A percentile compares a stretch with the other conserved stretches of the same genome.
Conservation (phyloP, 2,888 invertebrate genomes). For the Theodoxus fluviatilis region DNA sequence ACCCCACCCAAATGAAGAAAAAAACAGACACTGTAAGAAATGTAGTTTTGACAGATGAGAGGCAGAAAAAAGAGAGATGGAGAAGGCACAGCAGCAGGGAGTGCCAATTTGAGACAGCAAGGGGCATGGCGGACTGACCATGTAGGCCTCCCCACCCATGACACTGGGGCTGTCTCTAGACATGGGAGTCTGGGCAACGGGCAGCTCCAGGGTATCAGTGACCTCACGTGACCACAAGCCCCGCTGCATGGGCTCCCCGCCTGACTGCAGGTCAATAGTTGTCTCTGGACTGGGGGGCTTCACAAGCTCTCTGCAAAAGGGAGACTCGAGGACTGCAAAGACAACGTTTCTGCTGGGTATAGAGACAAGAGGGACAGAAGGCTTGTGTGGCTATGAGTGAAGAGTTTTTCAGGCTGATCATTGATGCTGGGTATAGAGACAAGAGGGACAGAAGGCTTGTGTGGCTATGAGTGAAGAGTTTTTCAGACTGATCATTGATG, state of each 20-base stretch:
- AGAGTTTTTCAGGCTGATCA: too few relatives aligned
- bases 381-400: too few relatives aligned
- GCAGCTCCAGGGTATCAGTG: slow-evolving; percentile 19
- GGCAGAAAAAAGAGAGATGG: background rate
- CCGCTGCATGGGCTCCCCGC: slow-evolving; percentile 19
- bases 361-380: too few relatives aligned
- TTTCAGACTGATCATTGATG: too few relatives aligned
- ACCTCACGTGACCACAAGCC: slow-evolving; percentile 22
- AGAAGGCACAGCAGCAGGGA: background rate
- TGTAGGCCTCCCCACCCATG: slow-evolving; percentile 42
- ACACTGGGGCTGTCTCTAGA: slow-evolving; percentile 42
- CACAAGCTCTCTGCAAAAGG: slow-evolving; percentile 42
- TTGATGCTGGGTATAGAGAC: too few relatives aligned
- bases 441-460: too few relatives aligned
- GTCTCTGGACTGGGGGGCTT: slow-evolving; percentile 42
- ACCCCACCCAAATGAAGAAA: too few relatives aligned
- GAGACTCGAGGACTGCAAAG: background rate
- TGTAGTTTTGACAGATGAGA: background rate
- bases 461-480: too few relatives aligned
- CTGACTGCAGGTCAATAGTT: slow-evolving; percentile 45
- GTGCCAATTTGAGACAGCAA: background rate
- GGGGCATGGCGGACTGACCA: slow-evolving; percentile 34
- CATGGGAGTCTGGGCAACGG: slow-evolving; percentile 13
- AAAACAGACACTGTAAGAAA: background rate
- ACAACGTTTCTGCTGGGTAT: background rate